phyloP scores from a whole-genome alignment of 2,797 vertebrate genomes.

The Vespertilio murinus region DNA sequence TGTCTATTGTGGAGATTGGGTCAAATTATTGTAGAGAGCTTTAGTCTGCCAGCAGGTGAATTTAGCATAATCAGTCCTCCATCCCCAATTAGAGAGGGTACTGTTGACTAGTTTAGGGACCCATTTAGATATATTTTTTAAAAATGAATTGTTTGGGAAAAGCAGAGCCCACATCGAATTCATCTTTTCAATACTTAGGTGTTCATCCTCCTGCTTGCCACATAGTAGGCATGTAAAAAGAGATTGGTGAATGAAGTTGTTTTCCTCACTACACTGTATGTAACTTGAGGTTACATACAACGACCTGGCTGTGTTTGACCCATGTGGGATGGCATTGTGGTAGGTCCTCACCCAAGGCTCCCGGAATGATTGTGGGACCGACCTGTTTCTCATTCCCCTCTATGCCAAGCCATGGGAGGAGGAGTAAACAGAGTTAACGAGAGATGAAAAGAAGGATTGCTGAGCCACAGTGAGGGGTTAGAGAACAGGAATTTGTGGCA shows the following conservation, averaged over 20 bases:
- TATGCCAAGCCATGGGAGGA: background rate
- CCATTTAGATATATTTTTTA: constrained; percentile 23
- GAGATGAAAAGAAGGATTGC: constrained; percentile 71
- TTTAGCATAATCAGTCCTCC: background rate
- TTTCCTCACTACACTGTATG: background rate
- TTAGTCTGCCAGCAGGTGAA: background rate
- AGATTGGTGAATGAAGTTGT: background rate
- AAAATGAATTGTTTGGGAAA: constrained; percentile 22
- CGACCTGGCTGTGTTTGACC: background rate
- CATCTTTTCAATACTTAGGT: background rate
- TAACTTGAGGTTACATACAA: background rate
- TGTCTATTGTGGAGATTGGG: background rate
- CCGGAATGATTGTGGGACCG: constrained; percentile 42
- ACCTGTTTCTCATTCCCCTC: constrained; percentile 58
- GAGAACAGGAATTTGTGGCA: constrained; percentile 70
- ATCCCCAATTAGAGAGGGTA: background rate
- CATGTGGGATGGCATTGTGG: background rate
- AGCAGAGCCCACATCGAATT: background rate
- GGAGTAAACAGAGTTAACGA: constrained; percentile 63
- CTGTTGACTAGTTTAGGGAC: background rate
- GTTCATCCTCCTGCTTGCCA: background rate
- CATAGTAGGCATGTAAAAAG: background rate
- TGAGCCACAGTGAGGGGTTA: constrained; percentile 57
- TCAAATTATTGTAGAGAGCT: background rate
- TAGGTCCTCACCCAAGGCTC: constrained; percentile 30